Percentiles rank a stretch among this genome's conserved stretches.
Evolutionary conservation across 2,113 vertebrate species (phyloP).

Genomic region (Aramus guarauna): DNA sequence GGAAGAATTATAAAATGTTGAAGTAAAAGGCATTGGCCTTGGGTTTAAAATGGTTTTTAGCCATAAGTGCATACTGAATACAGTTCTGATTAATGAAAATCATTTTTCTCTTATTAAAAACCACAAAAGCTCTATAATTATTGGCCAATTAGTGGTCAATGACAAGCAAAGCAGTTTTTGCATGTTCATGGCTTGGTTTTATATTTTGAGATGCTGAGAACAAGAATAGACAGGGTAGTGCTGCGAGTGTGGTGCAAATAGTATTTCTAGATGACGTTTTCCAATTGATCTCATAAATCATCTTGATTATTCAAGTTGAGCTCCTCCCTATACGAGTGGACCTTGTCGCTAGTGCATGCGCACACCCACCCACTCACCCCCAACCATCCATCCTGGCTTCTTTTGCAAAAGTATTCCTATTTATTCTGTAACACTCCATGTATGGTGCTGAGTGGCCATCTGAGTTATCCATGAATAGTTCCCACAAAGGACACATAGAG

Average conservation of each 20-base stretch:
- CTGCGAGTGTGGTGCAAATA: not conserved
- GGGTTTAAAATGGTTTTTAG: not conserved
- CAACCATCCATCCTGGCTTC: not conserved
- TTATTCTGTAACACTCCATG: not conserved
- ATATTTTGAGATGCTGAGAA: not conserved
- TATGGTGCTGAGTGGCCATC: not conserved
- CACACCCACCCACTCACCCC: too few relatives aligned
- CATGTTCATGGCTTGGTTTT: not conserved
- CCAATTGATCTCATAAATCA: not conserved
- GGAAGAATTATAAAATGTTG: not conserved
- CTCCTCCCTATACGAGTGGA: not conserved
- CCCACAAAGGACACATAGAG: not conserved
- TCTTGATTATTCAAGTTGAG: not conserved
- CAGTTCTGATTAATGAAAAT: not conserved
- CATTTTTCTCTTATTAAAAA: not conserved
- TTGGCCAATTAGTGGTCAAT: not conserved
- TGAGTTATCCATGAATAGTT: not conserved
- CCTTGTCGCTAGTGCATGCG: not conserved
- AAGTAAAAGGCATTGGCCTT: not conserved
- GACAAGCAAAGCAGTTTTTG: not conserved
- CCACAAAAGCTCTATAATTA: not conserved
- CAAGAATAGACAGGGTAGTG: not conserved
- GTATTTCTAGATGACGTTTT: not conserved
- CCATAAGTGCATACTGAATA: not conserved
- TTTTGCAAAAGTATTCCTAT: not conserved